Percentiles rank a stretch among this genome's conserved stretches.
Conservation (phyloP, 2,888 invertebrate genomes). For the Trachelus stipa region DNA sequence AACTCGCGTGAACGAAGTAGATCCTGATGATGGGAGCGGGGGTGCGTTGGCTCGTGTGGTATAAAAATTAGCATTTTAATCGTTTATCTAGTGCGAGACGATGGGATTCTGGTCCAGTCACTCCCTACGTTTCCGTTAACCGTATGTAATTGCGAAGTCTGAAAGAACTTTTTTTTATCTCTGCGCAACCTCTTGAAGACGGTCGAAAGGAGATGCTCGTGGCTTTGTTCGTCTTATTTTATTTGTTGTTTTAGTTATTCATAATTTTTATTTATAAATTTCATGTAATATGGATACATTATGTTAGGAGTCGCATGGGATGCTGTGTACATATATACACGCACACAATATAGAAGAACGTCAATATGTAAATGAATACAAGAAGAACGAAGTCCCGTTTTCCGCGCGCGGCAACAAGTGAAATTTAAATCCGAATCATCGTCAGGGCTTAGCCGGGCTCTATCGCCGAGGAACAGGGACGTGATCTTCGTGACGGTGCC, state of each 20-base stretch:
- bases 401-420: slow-evolving; percentile 18
- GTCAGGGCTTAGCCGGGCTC: slow-evolving; percentile 9
- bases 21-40: not conserved
- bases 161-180: not conserved
- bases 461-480: not conserved
- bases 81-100: slow-evolving; percentile 39
- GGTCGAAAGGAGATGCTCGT: not conserved
- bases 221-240: not conserved
- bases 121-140: slow-evolving; percentile 29
- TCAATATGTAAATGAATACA: slow-evolving; percentile 7
- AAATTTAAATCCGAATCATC: slow-evolving; percentile 23
- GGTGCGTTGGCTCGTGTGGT: slow-evolving; percentile 13
- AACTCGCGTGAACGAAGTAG: not conserved
- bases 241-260: not conserved
- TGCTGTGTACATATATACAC: not conserved
- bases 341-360: not conserved
- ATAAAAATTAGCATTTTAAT: slow-evolving; percentile 53
- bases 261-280: not conserved
- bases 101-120: slow-evolving; percentile 41
- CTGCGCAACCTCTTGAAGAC: not conserved
- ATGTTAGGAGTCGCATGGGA: not conserved
- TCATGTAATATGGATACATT: not conserved
- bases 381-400: not conserved
- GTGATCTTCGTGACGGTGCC: not conserved
- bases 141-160: slow-evolving; percentile 21